Evolutionary conservation across 1,140 invertebrate genomes (phyloP).

Genomic region (Micrasema longulum): DNA sequence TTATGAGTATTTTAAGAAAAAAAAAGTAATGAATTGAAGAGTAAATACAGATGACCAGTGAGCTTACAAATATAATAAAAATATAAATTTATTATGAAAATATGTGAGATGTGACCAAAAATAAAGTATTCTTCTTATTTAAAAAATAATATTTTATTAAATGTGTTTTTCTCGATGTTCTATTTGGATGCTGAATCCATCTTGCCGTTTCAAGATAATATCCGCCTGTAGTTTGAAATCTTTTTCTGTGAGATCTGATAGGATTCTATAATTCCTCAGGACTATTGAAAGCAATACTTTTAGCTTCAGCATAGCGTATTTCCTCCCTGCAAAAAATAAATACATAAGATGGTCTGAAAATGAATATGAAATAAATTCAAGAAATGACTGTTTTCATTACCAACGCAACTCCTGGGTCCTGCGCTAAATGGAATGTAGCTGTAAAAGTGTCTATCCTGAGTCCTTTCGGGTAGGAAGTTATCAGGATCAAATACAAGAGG

Average conservation of each 20-base stretch:
- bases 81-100: too few species aligned
- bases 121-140: too few species aligned
- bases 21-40: conserved; percentile 13
- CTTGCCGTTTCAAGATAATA: conserved; percentile 84
- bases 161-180: conserved; percentile 68
- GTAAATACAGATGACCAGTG: conserved; percentile 23
- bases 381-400: conserved; percentile 63
- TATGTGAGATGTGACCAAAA: too few species aligned
- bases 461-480: conserved; percentile 84
- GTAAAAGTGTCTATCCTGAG: conserved; percentile 82
- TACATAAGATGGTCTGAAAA: too few species aligned
- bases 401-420: conserved; percentile 86
- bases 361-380: neutral
- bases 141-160: neutral
- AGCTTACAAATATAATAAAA: neutral
- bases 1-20: conserved; percentile 13
- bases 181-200: conserved; percentile 79
- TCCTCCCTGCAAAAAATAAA: conserved; percentile 72
- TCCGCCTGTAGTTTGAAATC: conserved; percentile 83
- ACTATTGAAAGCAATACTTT: conserved; percentile 90
- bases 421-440: conserved; percentile 89
- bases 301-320: conserved; percentile 89
- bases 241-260: conserved; percentile 75
- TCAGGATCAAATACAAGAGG: conserved; percentile 87
- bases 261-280: conserved; percentile 82